These are phyloP conservation scores for Eriocheir sinensis DNA, from an alignment of 1,140 invertebrate species.

Conservation along the genomic window DNA sequence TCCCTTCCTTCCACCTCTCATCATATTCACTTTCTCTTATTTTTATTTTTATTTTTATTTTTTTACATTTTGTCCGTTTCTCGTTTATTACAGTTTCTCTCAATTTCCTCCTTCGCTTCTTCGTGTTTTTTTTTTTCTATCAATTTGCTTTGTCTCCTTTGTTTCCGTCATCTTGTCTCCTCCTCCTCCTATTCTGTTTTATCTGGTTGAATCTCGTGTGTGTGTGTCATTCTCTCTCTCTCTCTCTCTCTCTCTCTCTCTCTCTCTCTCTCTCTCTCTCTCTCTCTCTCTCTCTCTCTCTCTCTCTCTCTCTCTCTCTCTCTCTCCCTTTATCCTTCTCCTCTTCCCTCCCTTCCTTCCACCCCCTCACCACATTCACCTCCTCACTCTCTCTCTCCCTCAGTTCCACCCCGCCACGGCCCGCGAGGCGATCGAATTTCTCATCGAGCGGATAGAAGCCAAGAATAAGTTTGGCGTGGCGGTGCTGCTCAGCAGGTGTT, in stretches of 20 bases:
- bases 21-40: conserved; percentile 7
- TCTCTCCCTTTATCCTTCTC: background rate
- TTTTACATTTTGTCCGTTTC: no score
- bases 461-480: conserved; percentile 84
- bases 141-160: background rate
- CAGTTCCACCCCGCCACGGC: conserved; percentile 83
- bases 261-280: background rate
- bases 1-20: background rate
- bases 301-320: background rate
- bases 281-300: background rate
- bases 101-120: background rate
- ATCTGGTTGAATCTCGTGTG: no score
- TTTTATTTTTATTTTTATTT: no score
- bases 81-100: no score
- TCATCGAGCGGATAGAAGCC: conserved; percentile 84
- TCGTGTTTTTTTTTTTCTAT: background rate
- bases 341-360: background rate
- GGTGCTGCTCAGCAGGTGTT: conserved; percentile 84
- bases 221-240: background rate
- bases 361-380: background rate
- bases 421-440: conserved; percentile 84
- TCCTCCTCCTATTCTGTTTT: background rate
- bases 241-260: background rate
- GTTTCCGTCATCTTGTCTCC: background rate
- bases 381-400: background rate